Conservation (phyloP, 2,113 vertebrate genomes). For the Siniperca chuatsi region DNA sequence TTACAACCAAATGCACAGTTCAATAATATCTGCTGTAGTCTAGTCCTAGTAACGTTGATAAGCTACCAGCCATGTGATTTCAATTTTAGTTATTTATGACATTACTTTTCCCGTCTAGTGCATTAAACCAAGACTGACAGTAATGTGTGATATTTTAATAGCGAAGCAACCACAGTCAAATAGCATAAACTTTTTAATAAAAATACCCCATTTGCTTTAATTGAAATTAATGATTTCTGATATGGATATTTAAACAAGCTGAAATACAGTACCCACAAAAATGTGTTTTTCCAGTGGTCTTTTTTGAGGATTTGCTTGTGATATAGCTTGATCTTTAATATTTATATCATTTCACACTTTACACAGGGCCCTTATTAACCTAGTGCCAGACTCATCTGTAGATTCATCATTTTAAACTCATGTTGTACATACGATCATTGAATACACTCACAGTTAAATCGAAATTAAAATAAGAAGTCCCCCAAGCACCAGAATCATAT, state of each 20-base stretch:
- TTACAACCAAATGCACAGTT: constrained; percentile 38
- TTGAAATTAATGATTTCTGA: background rate
- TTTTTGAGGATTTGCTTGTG: background rate
- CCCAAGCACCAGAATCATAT: background rate
- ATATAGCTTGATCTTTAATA: background rate
- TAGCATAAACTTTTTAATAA: background rate
- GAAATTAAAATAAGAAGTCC: background rate
- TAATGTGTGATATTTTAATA: constrained; percentile 5
- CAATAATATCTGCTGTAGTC: constrained; percentile 18
- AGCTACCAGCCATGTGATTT: constrained; percentile 11
- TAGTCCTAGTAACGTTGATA: background rate
- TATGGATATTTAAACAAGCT: background rate
- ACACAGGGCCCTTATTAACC: background rate
- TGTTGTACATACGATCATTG: background rate
- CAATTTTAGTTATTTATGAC: constrained; percentile 1
- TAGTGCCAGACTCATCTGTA: background rate
- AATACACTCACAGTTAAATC: background rate
- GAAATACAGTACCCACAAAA: background rate
- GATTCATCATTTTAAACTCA: background rate
- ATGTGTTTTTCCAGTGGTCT: background rate
- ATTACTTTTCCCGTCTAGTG: background rate
- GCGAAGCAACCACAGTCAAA: background rate
- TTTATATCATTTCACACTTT: background rate
- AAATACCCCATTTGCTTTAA: background rate
- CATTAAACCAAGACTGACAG: constrained; percentile 4